These are phyloP conservation scores for Malurus alboscapulatus DNA, from an alignment of 2,113 vertebrate genomes.

Conservation along the genomic window DNA sequence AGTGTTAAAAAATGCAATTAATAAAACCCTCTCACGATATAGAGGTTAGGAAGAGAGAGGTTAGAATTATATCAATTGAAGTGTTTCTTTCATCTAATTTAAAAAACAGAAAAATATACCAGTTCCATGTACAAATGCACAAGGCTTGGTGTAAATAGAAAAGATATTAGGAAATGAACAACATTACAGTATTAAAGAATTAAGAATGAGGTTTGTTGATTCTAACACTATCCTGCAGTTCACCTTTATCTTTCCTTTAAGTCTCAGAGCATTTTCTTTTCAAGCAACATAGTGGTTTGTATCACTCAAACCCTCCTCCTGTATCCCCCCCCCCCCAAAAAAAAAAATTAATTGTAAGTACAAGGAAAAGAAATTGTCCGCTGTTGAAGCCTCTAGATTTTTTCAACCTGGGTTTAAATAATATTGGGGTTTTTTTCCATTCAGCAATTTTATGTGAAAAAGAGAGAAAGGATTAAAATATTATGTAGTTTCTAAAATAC, in stretches of 20 bases:
- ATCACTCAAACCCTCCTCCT: neutral
- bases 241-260: neutral
- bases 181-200: neutral
- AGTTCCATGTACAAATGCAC: neutral
- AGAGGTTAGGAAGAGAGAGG: neutral
- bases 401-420: constrained; percentile 10
- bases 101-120: neutral
- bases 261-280: constrained; percentile 10
- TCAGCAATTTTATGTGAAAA: neutral
- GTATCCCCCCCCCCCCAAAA: fast-evolving
- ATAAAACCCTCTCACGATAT: neutral
- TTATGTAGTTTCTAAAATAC: neutral
- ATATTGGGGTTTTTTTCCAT: neutral
- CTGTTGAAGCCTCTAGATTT: neutral
- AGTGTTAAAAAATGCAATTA: constrained; percentile 4
- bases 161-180: neutral
- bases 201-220: neutral
- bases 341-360: neutral
- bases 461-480: neutral
- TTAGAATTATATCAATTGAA: neutral
- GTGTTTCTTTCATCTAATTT: constrained; percentile 20
- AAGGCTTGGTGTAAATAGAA: neutral
- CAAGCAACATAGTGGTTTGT: neutral
- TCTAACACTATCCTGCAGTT: neutral
- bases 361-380: neutral